Evolutionary conservation across 2,113 vertebrate genomes (phyloP), one percentile per base, ranked within the genome.

Genomic region (Aix galericulata): DNA sequence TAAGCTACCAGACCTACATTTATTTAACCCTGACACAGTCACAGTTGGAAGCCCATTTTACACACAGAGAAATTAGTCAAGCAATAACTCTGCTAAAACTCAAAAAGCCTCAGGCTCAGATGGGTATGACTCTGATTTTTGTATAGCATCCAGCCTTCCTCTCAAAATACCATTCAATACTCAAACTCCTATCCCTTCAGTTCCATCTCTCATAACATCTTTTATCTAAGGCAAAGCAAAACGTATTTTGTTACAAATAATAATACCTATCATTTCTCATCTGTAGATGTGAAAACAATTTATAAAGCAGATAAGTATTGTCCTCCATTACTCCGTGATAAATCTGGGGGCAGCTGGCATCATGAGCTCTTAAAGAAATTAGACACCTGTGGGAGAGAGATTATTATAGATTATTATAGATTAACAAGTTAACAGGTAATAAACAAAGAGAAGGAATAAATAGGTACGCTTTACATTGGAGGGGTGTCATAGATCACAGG

Each of bases 11-110:
- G 21, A 64, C 40, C 64, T 87, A 93, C 22, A 95, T 88, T 95
- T 93, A 88, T 95, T 95, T 94, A 95, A 86, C 76, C 73, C 52
- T 78, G 94, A 93, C 79, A 86, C 52, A 75, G 73, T 89, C 59
- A 66, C 86, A 46, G 52, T 32, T 91, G 56, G 83, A 93, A 95
- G 12, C 81, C 59, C 82, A 52, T 95, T 94, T 93, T 95, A 89
- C 42, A 88, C 68, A 86, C 5, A 17, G 48, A 72, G 64, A 95
- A 95, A 96, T 93, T 92, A 96, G 77, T 77, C 34, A 91, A 88
- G 56, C 58, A 95, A 95, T 76, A 96, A 95, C 38, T 96, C 67
- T 60, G 69, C 76, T 96, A 66, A 83, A 74, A 81, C 60, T 77
- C 86, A 68, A 46, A 93, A 82, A 82, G 9, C 42, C 75, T 86